Base-by-base conservation (phyloP, 2,113 vertebrate species). In the Gadus macrocephalus region DNA sequence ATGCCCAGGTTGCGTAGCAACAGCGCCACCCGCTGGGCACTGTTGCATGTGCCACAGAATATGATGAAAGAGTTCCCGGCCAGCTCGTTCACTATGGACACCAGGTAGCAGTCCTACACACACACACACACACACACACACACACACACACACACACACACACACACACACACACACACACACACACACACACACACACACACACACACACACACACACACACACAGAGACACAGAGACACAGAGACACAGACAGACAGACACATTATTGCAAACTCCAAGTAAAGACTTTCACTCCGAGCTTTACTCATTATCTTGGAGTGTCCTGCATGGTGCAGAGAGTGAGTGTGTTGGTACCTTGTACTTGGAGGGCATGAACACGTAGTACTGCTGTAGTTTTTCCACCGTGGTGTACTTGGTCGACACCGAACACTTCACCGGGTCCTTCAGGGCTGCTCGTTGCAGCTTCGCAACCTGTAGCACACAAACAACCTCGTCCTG, bases 41-140 rank as follows among this genome's bases (percentile, higher is more conserved):
- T 97, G 85, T 96, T 96, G 83, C 97, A 99, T 0, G 97, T 98
- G 81, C 95, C 94, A 77, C 97, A 98, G 91, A 98, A 99, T 77
- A 99, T 94, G 83, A 99, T 99, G 80, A 98, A 99, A 5, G 97
- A 97, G 87, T 99, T 99, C 4, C 97, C 97, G 2, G 97, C 97
- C 84, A 99, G 83, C 72, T 99, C 97, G 38, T 97, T 98, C 58
- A 99, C 83, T 77, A 98, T 95, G 79, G 97, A 98, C 73, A 99
- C 97, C 83, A 99, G 88, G 74, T 99, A 99, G 80, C 94, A 96
- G 75, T 99, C 97, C 97, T 99, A 82, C 69, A 79, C 35, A 77
- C 62, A 64, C 55, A 62, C 66, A 53, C 8, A 66, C 16, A 66
- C 38, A 64, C 15, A n/a, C 11, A 20, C 28, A n/a, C 7, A 15